Evolutionary conservation across 2,113 vertebrate species (phyloP), one percentile per base, ranked within the genome.

Genomic region (Bos javanicus): DNA sequence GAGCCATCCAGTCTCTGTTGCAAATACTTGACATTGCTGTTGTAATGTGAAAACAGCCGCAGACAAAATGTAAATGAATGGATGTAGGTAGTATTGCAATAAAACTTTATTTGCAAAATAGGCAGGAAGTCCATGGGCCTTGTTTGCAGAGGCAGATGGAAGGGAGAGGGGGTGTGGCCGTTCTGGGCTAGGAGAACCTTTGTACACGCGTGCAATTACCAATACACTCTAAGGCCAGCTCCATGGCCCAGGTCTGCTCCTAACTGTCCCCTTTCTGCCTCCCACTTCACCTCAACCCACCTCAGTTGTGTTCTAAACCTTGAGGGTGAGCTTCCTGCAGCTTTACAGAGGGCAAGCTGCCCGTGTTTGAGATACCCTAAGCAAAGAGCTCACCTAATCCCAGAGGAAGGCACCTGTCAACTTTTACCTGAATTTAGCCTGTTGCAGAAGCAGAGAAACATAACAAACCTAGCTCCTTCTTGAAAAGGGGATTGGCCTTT

Each of bases 91-190:
- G 12, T 25, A 12, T 74, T 57, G 36, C 74, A 87, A 54, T 90
- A 92, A 92, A 92, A 85, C 12, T 90, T 97, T 48, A 71, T 90
- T 64, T 94, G 46, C 17, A 88, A 97, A 81, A 80, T 26, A 59
- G 39, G 60, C 11, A 88, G n/a, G 3, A 15, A 90, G 43, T 17
- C 14, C 30, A 48, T 14, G n/a, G 23, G 36, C n/a, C 19, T 36
- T 33, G 76, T 26, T 85, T 54, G 43, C 19, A 84, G 39, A 87
- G 11, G 92, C 15, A 56, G 56, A 91, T 86, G 74, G 33, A 57
- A 43, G 17, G 28, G 48, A 33, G 8, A n/a, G 46, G n/a, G 4
- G 43, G 28, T 1, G n/a, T 67, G 28, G 15, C 8, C 21, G 36
- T 67, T 85, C 43, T 21, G 8, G 10, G 8, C 15, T 36, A 50